These are phyloP conservation scores for Erannis defoliaria DNA, from an alignment of 2,888 invertebrate species.

Conservation along the genomic window DNA sequence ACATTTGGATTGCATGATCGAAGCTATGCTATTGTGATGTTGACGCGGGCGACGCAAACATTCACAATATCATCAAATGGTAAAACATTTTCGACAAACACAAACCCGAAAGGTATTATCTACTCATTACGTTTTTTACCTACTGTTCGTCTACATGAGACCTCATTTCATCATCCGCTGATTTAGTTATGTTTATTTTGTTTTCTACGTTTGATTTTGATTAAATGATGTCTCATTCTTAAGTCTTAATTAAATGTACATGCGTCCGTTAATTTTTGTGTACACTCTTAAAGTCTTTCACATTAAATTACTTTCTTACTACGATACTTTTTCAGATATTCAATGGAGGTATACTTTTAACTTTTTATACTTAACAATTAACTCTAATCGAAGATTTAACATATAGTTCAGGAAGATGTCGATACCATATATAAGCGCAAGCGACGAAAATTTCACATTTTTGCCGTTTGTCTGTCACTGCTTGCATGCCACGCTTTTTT, in stretches of 20 bases:
- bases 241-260: conserved; percentile 62
- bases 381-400: conserved; percentile 76
- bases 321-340: conserved; percentile 73
- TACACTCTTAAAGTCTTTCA: conserved; percentile 53
- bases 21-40: conserved; percentile 75
- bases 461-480: conserved; percentile 68
- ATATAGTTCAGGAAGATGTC: conserved; percentile 66
- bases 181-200: conserved; percentile 43
- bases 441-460: conserved; percentile 59
- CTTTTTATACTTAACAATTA: conserved; percentile 76
- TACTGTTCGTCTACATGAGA: conserved; percentile 56
- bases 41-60: conserved; percentile 72
- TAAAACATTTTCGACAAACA: conserved; percentile 80
- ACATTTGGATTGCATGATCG: conserved; percentile 79
- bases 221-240: conserved; percentile 69
- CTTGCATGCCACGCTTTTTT: conserved; percentile 69
- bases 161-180: conserved; percentile 53
- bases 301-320: conserved; percentile 54
- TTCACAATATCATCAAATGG: conserved; percentile 79
- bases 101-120: conserved; percentile 82
- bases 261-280: conserved; percentile 61
- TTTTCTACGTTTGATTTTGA: conserved; percentile 36
- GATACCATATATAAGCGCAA: conserved; percentile 65
- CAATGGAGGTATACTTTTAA: conserved; percentile 73
- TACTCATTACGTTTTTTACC: conserved; percentile 74